Evolutionary conservation across 2,888 invertebrate genomes (phyloP), one percentile per base, ranked within the genome.

Genomic region (Mythimna impura): DNA sequence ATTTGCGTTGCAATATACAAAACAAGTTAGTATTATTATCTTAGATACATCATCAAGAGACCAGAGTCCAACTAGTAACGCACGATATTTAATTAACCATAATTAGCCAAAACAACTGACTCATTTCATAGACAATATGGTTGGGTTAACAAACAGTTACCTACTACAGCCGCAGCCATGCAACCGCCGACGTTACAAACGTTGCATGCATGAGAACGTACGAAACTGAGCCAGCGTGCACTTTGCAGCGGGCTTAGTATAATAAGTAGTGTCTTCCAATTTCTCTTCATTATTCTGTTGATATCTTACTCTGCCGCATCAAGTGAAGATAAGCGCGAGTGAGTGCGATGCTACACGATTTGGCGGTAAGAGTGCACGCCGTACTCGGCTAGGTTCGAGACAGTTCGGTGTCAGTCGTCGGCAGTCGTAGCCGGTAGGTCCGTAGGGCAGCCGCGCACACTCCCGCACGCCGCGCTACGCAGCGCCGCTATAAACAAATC

Each of bases 401-500:
- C 76, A 81, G 83, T 88, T 89, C 92, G 91, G 79, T 82, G 73
- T 82, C 78, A 73, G 76, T 72, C 71, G 73, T 73, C 89, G 89
- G 90, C 86, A 91, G 92, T 93, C 88, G 91, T 81, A 86, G 90
- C 91, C 90, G 91, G 89, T 87, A 86, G 87, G 85, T 86, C 87
- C 81, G 82, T 81, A 79, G 84, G 86, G 86, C 86, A 85, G 83
- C 82, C 88, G 87, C 81, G 81, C 76, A 78, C 78, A 81, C 81
- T 76, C 74, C 75, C 71, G 47, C 71, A 78, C 81, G 81, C 73
- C 81, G 85, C 84, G 81, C 60, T 76, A 85, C 74, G 83, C 82
- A 83, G 85, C 87, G 84, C 86, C 86, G 87, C 88, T 91, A 93
- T 93, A 95, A 95, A 95, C 95, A 94, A 94, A 92, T 90, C 61